Evolutionary conservation across 2,888 invertebrate genomes (phyloP).

Genomic region (Drosophila vallismaia): DNA sequence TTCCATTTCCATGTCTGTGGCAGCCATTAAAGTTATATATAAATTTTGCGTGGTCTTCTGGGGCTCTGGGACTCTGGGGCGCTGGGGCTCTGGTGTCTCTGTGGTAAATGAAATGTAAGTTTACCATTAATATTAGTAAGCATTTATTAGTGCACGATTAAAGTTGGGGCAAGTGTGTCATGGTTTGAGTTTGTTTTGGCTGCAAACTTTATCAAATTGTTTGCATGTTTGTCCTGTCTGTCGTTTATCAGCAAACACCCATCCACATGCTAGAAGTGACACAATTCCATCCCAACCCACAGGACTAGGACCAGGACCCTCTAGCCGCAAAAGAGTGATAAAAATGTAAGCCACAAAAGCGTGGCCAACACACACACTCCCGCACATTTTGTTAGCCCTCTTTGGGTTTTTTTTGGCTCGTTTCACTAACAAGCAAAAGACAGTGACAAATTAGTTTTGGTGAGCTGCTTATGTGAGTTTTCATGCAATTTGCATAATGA

Average conservation of each 20-base stretch:
- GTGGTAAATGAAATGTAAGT: conserved; percentile 41
- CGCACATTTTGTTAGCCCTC: conserved; percentile 11
- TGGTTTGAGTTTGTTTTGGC: conserved; percentile 20
- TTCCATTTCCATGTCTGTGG: conserved; percentile 21
- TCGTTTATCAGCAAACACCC: conserved; percentile 65
- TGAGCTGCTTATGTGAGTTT: conserved; percentile 78
- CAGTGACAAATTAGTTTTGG: conserved; percentile 80
- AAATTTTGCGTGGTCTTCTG: conserved; percentile 12
- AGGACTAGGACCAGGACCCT: conserved; percentile 20
- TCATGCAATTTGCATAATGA: conserved; percentile 78
- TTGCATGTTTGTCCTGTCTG: conserved; percentile 51
- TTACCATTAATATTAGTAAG: conserved; percentile 46
- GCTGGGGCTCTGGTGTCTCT: too few relatives aligned
- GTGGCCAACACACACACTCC: conserved; percentile 44
- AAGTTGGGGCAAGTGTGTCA: conserved; percentile 36
- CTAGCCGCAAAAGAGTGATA: conserved; percentile 64
- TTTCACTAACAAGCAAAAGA: conserved; percentile 78
- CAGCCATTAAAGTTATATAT: conserved; percentile 32
- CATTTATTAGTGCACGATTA: conserved; percentile 51
- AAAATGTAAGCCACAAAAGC: conserved; percentile 75
- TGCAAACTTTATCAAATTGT: conserved; percentile 70
- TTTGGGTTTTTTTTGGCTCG: conserved; percentile 43
- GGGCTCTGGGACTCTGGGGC: not conserved
- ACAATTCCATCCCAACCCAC: not conserved
- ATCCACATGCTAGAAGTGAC: conserved; percentile 23